Evolutionary conservation across 2,888 invertebrate species (phyloP).

Genomic region (Stramonita haemastoma): DNA sequence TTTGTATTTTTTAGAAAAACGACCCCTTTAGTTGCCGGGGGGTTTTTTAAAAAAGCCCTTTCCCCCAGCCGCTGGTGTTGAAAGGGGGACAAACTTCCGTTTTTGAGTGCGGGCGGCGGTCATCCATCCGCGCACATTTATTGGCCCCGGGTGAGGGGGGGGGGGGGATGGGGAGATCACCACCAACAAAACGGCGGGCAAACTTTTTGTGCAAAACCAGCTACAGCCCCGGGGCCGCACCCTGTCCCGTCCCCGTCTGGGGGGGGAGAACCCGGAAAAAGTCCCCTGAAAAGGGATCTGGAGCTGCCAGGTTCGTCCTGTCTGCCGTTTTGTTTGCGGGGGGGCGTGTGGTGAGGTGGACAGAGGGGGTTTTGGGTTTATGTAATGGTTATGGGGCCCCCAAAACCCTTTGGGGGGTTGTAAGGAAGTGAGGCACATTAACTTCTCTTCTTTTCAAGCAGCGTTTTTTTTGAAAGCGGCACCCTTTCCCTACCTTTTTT

Average conservation of each 20-base stretch:
- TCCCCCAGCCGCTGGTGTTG: conserved; percentile 87
- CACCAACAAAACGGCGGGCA: conserved; percentile 75
- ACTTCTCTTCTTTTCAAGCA: too few species aligned
- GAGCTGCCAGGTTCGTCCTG: conserved; percentile 84
- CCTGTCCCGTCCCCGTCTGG: conserved; percentile 69
- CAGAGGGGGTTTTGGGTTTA: too few species aligned
- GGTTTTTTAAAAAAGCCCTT: conserved; percentile 85
- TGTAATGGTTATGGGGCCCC: too few species aligned
- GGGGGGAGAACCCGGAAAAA: conserved; percentile 76
- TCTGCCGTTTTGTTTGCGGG: background rate
- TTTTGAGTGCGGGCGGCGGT: conserved; percentile 89
- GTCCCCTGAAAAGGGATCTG: conserved; percentile 90
- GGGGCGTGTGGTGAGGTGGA: background rate
- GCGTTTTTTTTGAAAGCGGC: too few species aligned
- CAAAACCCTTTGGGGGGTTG: too few species aligned
- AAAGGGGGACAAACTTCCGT: conserved; percentile 89
- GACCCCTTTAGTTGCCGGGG: conserved; percentile 72
- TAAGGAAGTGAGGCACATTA: too few species aligned
- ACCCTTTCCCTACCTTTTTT: too few species aligned
- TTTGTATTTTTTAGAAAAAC: conserved; percentile 65
- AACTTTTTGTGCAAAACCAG: conserved; percentile 67
- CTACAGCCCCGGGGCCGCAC: conserved; percentile 65
- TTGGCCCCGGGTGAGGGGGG: conserved; percentile 82
- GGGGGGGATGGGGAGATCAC: conserved; percentile 79
- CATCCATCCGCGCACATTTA: conserved; percentile 78